Conservation (phyloP, 2,113 vertebrate genomes). For the Bombycilla garrulus region DNA sequence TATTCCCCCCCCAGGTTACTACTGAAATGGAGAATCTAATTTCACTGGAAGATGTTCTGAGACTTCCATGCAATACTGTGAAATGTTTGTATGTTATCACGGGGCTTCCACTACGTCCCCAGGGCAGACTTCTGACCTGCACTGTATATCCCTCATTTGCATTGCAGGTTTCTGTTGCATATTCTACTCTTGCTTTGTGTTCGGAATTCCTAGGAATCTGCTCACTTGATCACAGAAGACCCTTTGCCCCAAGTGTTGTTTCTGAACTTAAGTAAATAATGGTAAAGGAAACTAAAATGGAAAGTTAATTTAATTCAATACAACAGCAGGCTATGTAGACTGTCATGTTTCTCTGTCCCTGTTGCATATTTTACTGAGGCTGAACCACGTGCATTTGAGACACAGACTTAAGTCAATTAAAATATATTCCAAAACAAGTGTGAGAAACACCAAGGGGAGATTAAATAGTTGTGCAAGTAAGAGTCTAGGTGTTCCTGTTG, state of each 20-base stretch:
- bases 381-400: fast-evolving
- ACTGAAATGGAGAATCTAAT: neutral
- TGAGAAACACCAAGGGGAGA: neutral
- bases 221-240: neutral
- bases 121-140: neutral
- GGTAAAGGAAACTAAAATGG: neutral
- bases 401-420: neutral
- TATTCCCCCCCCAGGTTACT: neutral
- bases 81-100: neutral
- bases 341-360: neutral
- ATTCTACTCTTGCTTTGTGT: neutral
- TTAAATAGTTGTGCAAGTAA: neutral
- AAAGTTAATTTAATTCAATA: neutral
- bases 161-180: neutral
- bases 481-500: neutral
- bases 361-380: neutral
- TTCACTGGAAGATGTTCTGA: neutral
- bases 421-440: neutral
- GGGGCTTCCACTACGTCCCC: neutral
- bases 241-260: neutral
- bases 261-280: neutral
- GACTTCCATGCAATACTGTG: neutral
- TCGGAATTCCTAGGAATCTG: neutral
- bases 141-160: neutral
- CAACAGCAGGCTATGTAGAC: neutral